Base-by-base conservation (phyloP, 2,797 vertebrate species). In the Anabacerthia variegaticeps region DNA sequence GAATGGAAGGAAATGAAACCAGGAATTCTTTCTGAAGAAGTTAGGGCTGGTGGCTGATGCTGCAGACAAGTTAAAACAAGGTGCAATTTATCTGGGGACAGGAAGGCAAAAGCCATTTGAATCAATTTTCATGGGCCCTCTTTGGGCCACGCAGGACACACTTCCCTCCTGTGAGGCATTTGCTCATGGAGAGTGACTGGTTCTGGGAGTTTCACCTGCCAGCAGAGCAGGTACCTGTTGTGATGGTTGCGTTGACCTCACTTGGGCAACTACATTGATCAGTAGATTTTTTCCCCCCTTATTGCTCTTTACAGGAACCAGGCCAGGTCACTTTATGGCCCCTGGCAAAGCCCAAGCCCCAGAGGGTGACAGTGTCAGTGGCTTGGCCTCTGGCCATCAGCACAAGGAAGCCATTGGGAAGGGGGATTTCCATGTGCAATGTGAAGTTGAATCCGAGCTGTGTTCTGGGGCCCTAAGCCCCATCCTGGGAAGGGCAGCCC, bases 401-500 rank as follows among this genome's bases (percentile, higher is more conserved):
- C 65, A 37, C 37, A 46, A 15, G 24, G 37, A 44, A 30, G 7
- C 16, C 0, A 1, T 10, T 0, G 0, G 55, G 21, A 65, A 14
- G 11, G 1, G 16, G 3, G 1, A 2, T n/a, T 83, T 80, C 52
- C 51, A 32, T 0, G 0, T 8, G 36, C 4, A 6, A 3, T 0
- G 14, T 16, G 20, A 5, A 14, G 7, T 6, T 43, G 37, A 39
- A 18, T 9, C 68, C 37, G 43, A 62, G 26, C 46, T 56, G 51
- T 15, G 51, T 3, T 14, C 44, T 5, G 34, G 18, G 32, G 51
- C 46, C 54, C n/a, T 6, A 4, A 63, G 13, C 26, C 23, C 36
- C 8, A 1, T 16, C 9, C 58, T 24, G 11, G 41, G 82, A 68
- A 52, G 49, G 41, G 34, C 49, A 82, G 28, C 51, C 22, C 34